phyloP scores from a whole-genome alignment of 1,140 invertebrate genomes.

The Acromyrmex echinatior region DNA sequence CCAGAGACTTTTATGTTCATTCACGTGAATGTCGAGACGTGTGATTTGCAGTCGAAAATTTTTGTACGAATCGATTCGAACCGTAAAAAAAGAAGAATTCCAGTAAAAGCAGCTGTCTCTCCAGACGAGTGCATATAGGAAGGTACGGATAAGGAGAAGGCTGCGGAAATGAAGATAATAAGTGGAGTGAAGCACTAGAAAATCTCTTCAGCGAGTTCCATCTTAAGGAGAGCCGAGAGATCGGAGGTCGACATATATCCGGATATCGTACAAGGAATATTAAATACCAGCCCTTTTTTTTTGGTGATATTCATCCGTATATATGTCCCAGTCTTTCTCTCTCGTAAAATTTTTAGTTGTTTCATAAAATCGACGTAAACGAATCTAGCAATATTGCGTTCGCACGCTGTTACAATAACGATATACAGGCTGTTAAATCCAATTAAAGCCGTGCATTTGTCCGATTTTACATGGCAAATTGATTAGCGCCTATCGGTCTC shows the following conservation, averaged over 20 bases:
- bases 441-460: constrained; percentile 32
- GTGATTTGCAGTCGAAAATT: constrained; percentile 12
- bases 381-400: constrained; percentile 5
- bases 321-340: background rate
- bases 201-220: constrained; percentile 29
- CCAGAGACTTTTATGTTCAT: background rate
- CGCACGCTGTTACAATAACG: constrained; percentile 10
- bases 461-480: constrained; percentile 31
- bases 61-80: background rate
- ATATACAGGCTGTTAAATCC: constrained; percentile 25
- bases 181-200: constrained; percentile 42
- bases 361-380: constrained; percentile 17
- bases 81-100: background rate
- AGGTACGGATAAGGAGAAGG: constrained; percentile 39
- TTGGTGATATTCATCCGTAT: constrained; percentile 7
- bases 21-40: background rate
- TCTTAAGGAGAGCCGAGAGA: constrained; percentile 20
- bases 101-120: background rate
- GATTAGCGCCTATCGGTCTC: constrained; percentile 22
- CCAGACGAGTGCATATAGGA: constrained; percentile 45
- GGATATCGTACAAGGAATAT: constrained; percentile 45
- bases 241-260: constrained; percentile 35
- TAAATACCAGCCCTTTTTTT: constrained; percentile 23
- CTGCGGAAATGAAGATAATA: constrained; percentile 62
- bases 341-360: background rate